Evolutionary conservation across 37 sponge, comb jelly and placozoan species (phyloP).

Genomic region (Diacarnus erythraeanus): DNA sequence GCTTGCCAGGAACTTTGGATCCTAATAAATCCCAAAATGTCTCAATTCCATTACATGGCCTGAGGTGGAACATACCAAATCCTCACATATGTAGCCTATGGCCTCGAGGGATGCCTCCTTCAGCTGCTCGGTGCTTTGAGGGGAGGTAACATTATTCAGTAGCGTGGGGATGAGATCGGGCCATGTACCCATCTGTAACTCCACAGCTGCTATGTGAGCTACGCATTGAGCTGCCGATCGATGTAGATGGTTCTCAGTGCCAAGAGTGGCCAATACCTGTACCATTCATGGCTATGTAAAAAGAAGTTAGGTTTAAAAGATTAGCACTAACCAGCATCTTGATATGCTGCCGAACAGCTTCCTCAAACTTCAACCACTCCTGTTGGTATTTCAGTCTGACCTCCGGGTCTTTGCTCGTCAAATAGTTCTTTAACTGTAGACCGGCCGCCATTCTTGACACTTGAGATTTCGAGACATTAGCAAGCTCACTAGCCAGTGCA

Average conservation of each 20-base stretch:
- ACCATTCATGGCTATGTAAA: neutral
- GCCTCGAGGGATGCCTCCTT: slow-evolving; percentile 95
- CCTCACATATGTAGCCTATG: slow-evolving; percentile 93
- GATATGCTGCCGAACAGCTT: slow-evolving; percentile 54
- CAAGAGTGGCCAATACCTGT: slow-evolving; percentile 86
- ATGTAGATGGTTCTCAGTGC: slow-evolving; percentile 82
- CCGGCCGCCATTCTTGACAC: slow-evolving; percentile 92
- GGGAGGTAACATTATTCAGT: slow-evolving; percentile 36
- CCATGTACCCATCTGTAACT: slow-evolving; percentile 83
- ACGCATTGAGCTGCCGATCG: slow-evolving; percentile 93
- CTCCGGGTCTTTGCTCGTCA: slow-evolving; percentile 83
- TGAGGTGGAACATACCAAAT: slow-evolving; percentile 75
- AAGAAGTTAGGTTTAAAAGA: neutral
- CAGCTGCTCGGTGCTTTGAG: slow-evolving; percentile 49
- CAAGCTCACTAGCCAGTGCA: slow-evolving; percentile 76
- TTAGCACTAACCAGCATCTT: slow-evolving; percentile 66
- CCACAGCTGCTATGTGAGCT: slow-evolving; percentile 89
- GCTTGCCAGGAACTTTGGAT: slow-evolving; percentile 35
- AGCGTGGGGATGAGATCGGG: slow-evolving; percentile 74
- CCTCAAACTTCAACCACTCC: slow-evolving; percentile 79
- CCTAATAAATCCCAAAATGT: slow-evolving; percentile 36
- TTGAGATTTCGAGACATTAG: slow-evolving; percentile 56
- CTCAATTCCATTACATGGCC: neutral
- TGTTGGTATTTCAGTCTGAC: slow-evolving; percentile 68
- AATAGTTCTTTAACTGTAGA: slow-evolving; percentile 96